Conservation (phyloP, 2,888 invertebrate species). For the Sminthurinus aureus region DNA sequence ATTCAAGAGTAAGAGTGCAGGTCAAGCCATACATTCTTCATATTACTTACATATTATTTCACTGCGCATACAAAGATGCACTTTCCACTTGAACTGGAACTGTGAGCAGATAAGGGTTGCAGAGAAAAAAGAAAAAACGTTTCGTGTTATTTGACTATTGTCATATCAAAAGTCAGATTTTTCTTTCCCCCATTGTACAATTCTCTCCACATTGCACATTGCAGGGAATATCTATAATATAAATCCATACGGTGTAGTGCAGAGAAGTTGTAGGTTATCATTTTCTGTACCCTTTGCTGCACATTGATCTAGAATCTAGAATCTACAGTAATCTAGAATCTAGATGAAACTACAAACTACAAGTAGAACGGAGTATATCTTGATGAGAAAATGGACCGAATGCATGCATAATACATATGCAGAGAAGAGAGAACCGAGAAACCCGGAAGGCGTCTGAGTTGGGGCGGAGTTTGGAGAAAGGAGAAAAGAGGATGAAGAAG, state of each 20-base stretch:
- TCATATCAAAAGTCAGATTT: neutral
- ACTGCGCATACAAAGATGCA: neutral
- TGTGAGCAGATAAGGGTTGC: neutral
- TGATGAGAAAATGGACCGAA: neutral
- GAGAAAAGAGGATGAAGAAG: constrained; percentile 15
- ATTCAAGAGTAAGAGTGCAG: neutral
- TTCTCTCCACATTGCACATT: neutral
- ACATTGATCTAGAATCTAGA: no score
- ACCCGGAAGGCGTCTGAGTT: neutral
- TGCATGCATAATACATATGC: neutral
- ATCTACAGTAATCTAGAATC: no score
- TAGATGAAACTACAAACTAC: neutral
- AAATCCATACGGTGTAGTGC: no score
- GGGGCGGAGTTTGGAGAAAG: constrained; percentile 2
- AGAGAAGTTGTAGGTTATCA: no score
- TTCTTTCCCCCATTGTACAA: neutral
- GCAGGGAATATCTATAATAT: no score
- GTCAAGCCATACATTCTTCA: no score
- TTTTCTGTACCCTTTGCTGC: no score
- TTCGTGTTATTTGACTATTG: neutral
- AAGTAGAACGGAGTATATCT: neutral
- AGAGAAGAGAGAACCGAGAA: neutral
- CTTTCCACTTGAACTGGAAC: neutral
- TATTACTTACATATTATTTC: neutral
- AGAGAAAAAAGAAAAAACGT: neutral